Evolutionary conservation across 2,113 vertebrate species (phyloP).

Genomic region (Scalopus aquaticus): DNA sequence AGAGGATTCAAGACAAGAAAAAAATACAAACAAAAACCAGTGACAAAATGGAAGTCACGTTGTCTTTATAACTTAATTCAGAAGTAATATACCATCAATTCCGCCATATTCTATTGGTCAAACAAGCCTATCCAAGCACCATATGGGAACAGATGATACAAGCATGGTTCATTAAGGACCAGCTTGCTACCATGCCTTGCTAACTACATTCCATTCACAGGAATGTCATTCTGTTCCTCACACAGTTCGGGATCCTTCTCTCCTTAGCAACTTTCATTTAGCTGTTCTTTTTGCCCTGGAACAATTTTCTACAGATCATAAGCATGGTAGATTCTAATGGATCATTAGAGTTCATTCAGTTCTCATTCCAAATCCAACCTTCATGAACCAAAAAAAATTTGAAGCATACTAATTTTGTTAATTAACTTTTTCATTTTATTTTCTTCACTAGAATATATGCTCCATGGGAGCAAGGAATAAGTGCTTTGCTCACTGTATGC

Average conservation of each 20-base stretch:
- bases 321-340: not conserved
- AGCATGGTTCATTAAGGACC: not conserved
- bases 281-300: not conserved
- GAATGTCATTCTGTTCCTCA: not conserved
- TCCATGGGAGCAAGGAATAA: not conserved
- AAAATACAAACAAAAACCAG: not conserved
- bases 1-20: not conserved
- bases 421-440: not conserved
- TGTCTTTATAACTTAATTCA: not conserved
- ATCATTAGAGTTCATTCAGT: not conserved
- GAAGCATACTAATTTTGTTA: not conserved
- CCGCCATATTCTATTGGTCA: not conserved
- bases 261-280: not conserved
- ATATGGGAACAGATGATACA: no score
- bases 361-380: not conserved
- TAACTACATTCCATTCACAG: fast-evolving
- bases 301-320: not conserved
- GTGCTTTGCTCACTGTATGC: not conserved
- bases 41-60: not conserved
- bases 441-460: not conserved
- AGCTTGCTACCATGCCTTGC: no score
- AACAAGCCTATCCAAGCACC: not conserved
- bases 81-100: not conserved
- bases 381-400: not conserved
- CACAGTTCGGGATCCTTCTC: not conserved